Conservation (phyloP, 2,888 invertebrate species). For the Eristalinus aeneus region DNA sequence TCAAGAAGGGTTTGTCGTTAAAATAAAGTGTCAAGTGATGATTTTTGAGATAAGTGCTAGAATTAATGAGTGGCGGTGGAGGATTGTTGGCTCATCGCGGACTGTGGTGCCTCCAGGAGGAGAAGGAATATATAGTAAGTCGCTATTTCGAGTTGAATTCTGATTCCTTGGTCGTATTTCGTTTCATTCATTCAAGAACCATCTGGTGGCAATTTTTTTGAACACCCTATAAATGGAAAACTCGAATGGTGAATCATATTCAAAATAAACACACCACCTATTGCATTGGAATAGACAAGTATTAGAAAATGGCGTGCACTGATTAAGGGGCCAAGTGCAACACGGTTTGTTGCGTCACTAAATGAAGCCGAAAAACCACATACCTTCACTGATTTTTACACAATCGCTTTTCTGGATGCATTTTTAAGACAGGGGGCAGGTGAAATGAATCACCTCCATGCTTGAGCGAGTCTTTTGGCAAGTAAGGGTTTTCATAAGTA, state of each 20-base stretch:
- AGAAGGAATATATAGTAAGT: no score
- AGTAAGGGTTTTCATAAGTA: background rate
- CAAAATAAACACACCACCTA: no score
- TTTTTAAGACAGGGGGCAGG: background rate
- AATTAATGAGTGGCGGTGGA: background rate
- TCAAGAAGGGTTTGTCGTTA: background rate
- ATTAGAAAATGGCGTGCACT: background rate
- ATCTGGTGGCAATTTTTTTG: no score
- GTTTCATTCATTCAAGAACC: no score
- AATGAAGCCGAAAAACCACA: background rate
- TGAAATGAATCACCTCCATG: background rate
- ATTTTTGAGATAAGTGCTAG: background rate
- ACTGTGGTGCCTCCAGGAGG: background rate
- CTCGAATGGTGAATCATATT: no score
- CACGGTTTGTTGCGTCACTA: background rate
- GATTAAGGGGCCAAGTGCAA: background rate
- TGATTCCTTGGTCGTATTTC: no score
- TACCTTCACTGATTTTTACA: background rate
- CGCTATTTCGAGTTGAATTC: no score
- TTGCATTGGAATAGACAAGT: background rate
- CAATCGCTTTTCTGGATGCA: background rate
- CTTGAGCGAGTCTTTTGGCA: background rate
- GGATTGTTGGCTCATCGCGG: background rate
- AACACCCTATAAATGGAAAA: no score
- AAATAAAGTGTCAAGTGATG: background rate